Evolutionary conservation across 1,140 invertebrate species (phyloP).

Genomic region (Coptotermes formosanus): DNA sequence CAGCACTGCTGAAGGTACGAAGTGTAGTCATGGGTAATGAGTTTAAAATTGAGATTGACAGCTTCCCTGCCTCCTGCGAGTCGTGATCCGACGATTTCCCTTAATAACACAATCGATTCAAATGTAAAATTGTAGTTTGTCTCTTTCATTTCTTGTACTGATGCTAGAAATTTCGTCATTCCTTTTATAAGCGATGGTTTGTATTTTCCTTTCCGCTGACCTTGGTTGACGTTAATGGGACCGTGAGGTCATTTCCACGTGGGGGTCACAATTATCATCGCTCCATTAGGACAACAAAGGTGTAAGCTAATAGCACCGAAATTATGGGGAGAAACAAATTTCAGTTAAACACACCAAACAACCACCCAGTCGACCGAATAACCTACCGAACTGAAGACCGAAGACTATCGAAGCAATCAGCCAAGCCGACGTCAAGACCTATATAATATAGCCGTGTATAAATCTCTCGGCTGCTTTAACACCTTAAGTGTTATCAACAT

Average conservation of each 20-base stretch:
- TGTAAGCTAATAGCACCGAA: not conserved
- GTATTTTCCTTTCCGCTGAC: not conserved
- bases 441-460: too few species aligned
- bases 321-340: too few species aligned
- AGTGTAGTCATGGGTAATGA: constrained; percentile 15
- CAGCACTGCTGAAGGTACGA: not conserved
- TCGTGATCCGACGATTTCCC: not conserved
- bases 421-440: too few species aligned
- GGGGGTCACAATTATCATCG: not conserved
- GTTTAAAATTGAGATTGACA: constrained; percentile 19
- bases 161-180: not conserved
- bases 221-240: not conserved
- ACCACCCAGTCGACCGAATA: too few species aligned
- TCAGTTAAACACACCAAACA: too few species aligned
- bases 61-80: not conserved
- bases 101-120: constrained; percentile 19
- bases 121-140: not conserved
- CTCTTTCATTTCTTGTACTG: not conserved
- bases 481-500: too few species aligned
- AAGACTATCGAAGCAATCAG: too few species aligned
- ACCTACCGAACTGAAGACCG: too few species aligned
- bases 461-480: too few species aligned
- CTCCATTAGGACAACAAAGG: not conserved
- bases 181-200: not conserved
- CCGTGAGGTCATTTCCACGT: not conserved